These are phyloP conservation scores for Gambusia holbrooki DNA, from an alignment of 2,113 vertebrate genomes.

Conservation along the genomic window DNA sequence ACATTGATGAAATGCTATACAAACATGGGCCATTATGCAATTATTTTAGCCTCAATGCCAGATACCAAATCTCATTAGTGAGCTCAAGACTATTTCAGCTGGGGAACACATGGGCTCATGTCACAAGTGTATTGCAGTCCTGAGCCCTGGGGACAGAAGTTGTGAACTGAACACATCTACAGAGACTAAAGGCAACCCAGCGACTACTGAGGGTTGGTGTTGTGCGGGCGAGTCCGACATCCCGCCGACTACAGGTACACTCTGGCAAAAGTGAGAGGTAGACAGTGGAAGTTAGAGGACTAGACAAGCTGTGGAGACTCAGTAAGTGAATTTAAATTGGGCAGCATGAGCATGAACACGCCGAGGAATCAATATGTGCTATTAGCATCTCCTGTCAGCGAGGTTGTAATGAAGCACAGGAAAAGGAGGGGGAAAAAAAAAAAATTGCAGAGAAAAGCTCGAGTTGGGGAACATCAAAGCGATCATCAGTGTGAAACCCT, in stretches of 20 bases:
- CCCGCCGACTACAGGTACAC: slow-evolving; percentile 44
- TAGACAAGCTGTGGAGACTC: slow-evolving; percentile 18
- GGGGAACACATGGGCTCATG: slow-evolving; percentile 7
- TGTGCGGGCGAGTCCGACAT: slow-evolving; percentile 22
- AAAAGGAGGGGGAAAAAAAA: slow-evolving; percentile 1
- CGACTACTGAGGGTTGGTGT: slow-evolving; percentile 25
- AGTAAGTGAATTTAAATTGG: slow-evolving; percentile 35
- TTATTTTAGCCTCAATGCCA: not conserved
- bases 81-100: slow-evolving; percentile 24
- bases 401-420: slow-evolving; percentile 2
- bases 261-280: not conserved
- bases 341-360: slow-evolving; percentile 16
- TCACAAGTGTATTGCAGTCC: slow-evolving; percentile 50
- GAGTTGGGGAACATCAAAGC: slow-evolving; percentile 59
- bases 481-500: slow-evolving; percentile 64
- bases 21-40: not conserved
- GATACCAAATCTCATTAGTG: slow-evolving; percentile 40
- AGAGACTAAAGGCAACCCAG: slow-evolving; percentile 38
- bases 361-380: slow-evolving; percentile 41
- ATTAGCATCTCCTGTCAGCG: slow-evolving; percentile 35
- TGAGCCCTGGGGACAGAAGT: slow-evolving; percentile 22
- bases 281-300: not conserved
- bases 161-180: slow-evolving; percentile 35
- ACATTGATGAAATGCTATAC: too few species aligned
- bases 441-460: slow-evolving; percentile 20